Base-by-base conservation (phyloP, 1,140 invertebrate genomes). In the Drosophila serrata region DNA sequence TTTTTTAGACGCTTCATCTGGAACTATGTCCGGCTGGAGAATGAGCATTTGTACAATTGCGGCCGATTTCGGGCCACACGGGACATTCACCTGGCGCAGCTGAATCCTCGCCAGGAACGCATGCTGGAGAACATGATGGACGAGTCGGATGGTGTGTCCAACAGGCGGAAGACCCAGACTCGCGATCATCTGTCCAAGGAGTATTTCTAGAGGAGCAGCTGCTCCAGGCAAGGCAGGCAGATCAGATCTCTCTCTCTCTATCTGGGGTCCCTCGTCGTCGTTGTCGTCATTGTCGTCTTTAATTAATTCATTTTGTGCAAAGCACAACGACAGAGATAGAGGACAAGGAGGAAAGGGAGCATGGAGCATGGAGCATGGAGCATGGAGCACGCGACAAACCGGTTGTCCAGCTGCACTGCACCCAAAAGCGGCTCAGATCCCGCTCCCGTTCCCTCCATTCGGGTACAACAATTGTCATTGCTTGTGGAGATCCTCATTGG, bases 281-380 rank as follows among this genome's bases (percentile, higher is more conserved):
- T 39, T 61, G 31, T 17, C 15, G 35, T 74, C 17, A 31, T 39
- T 61, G 57, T 70, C 57, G 57, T 57, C 64, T 74, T 88, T 88
- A 90, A 85, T 88, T 85, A 90, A 90, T 90, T 88, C 74, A 85
- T 90, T 88, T 88, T 85, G 77, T 81, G 85, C 73, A 55, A 67
- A 73, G 60, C 37, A 39, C 42, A 49, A 57, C 29, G 19, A 46
- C 64, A 17, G 64, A 22, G 35, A 29, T 31, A 45, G 51, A 31
- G 46, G 39, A 27, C 60, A 39, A 39, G 37, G 9, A 35, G 51
- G 51, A 35, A 53, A 53, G 49, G 49, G 31, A 22, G 31, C 31
- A 11, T 4, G 4, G 31, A 35, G 31, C 31, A 4, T 15, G 39
- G 39, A 17, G 39, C 39, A 40, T n/a, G 39, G 15, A 15, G 35